Evolutionary conservation across 2,888 invertebrate genomes (phyloP), one percentile per base, ranked within the genome.

Genomic region (Netelia fuscicornis): DNA sequence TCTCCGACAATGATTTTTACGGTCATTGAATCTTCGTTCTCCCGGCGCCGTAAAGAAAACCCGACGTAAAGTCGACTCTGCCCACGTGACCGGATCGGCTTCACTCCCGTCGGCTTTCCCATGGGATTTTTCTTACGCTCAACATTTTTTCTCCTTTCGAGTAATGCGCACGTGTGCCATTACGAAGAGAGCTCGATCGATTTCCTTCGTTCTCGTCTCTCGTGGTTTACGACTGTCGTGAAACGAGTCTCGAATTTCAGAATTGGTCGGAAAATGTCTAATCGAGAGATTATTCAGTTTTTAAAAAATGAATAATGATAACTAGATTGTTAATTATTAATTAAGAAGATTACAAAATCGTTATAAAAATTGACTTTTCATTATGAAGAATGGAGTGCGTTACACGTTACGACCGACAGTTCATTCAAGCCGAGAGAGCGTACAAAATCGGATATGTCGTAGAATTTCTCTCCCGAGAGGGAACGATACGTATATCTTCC

Each of bases 1-100:
- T 42, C 79, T 74, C 70, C 68, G 75, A 71, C 70, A 76, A 76
- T 71, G 76, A 60, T 65, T 65, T 80, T 70, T 65, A 80, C 80
- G 80, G 65, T 75, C 71, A 80, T 80, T 80, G 71, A 75, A 76
- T 76, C 56, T 64, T 70, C 54, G 42, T 37, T 58, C 56, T 44
- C 10, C 54, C 17, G 0, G 20, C 17, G 52, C 13, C 25, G 11
- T 13, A 74, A 65, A 10, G 65, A 83, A 56, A 58, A 8, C 13
- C 48, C 23, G 62, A 62, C 62, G 70, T 70, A 58, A 71, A 80
- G 42, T 20, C 30, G 58, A 48, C 25, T 13, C 56, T 54, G 65
- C 54, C 25, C 79, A 80, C 75, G 79, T 80, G 80, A 71, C 65
- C 60, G 65, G 54, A 8, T n/a, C 8, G 30, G 9, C 54, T 56